A percentile compares a stretch with the other conserved stretches of the same genome.
These are phyloP conservation scores for Zelostemma sp. DNA, from an alignment of 1,140 invertebrate genomes.

Conservation along the genomic window DNA sequence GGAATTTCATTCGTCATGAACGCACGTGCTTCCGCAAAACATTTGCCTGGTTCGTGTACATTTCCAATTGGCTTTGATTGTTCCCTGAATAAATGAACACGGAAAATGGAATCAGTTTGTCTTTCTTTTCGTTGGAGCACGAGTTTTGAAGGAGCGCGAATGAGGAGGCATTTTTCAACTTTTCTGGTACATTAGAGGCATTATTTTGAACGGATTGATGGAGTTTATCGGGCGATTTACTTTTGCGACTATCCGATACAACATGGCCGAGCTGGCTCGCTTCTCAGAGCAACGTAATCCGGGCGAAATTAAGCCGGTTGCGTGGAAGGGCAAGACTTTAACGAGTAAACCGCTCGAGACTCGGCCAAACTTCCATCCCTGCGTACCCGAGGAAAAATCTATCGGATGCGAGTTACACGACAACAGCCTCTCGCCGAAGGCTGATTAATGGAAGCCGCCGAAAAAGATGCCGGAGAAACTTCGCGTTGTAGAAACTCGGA, in stretches of 20 bases:
- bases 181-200: constrained; percentile 15
- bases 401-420: constrained; percentile 53
- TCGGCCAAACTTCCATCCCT: constrained; percentile 20
- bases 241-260: constrained; percentile 30
- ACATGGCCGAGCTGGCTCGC: constrained; percentile 31
- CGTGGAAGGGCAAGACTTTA: constrained; percentile 54
- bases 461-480: constrained; percentile 34
- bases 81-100: constrained; percentile 31
- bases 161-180: constrained; percentile 17
- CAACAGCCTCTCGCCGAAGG: constrained; percentile 53
- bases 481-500: constrained; percentile 12
- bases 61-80: constrained; percentile 28
- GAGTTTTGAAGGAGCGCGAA: too few relatives aligned
- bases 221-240: constrained; percentile 43
- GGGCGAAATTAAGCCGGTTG: constrained; percentile 52
- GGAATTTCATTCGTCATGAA: constrained; percentile 31
- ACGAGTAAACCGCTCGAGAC: constrained; percentile 51
- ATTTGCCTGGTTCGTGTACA: constrained; percentile 20
- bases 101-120: too few relatives aligned
- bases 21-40: constrained; percentile 34
- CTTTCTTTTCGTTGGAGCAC: too few relatives aligned
- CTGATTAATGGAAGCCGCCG: constrained; percentile 50
- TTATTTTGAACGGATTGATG: constrained; percentile 25
- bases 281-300: constrained; percentile 49
- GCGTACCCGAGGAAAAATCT: constrained; percentile 54